Percentiles rank a stretch among this genome's conserved stretches.
Evolutionary conservation across 2,888 invertebrate species (phyloP).

Genomic region (Platycnemis pennipes): DNA sequence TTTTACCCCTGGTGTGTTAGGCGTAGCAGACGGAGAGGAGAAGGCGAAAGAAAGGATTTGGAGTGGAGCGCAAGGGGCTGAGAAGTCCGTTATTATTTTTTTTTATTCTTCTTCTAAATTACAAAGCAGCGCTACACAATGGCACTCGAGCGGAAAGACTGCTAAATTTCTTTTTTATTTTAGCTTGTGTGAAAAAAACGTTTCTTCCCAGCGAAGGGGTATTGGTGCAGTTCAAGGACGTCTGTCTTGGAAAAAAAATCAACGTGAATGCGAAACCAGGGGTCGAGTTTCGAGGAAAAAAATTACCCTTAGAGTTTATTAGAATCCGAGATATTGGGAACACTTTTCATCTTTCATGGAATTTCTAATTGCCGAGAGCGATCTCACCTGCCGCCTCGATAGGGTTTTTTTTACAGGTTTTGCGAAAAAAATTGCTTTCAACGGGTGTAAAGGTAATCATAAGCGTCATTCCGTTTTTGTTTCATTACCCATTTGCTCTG

Average conservation of each 20-base stretch:
- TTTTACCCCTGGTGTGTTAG: not conserved
- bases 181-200: not conserved
- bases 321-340: not conserved
- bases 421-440: not conserved
- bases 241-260: not conserved
- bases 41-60: not conserved
- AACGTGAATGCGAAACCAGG: not conserved
- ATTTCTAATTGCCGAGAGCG: not conserved
- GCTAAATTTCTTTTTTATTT: not conserved
- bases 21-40: not conserved
- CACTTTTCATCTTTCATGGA: not conserved
- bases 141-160: not conserved
- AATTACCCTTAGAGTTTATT: not conserved
- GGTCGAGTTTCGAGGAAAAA: not conserved
- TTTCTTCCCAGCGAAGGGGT: not conserved
- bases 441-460: too few relatives aligned
- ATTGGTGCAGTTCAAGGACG: slow-evolving; percentile 24
- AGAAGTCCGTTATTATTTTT: not conserved
- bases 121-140: not conserved
- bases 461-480: too few relatives aligned
- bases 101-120: not conserved
- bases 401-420: not conserved
- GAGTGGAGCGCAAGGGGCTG: not conserved
- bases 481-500: too few relatives aligned
- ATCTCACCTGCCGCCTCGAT: not conserved